Conservation (phyloP, 2,113 vertebrate species). For the Eretmochelys imbricata region DNA sequence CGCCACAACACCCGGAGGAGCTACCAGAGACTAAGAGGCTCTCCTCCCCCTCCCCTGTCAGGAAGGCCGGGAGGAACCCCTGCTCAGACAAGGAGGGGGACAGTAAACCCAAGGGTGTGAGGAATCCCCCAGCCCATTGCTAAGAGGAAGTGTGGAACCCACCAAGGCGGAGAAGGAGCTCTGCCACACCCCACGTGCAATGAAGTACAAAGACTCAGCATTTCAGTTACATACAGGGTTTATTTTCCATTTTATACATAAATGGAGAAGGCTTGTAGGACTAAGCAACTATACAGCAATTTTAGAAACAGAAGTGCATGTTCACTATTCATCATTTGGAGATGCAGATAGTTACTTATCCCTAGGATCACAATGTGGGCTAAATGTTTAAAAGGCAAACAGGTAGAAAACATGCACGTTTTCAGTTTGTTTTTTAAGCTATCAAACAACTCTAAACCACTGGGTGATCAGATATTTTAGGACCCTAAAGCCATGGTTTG, state of each 20-base stretch:
- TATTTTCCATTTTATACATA: conserved; percentile 55
- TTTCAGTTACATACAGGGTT: conserved; percentile 45
- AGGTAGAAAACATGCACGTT: conserved; percentile 27
- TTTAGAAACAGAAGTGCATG: neutral
- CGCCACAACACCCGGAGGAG: too few relatives aligned
- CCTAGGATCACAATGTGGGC: neutral
- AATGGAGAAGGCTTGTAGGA: conserved; percentile 37
- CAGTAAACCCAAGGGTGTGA: too few relatives aligned
- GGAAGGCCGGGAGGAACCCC: too few relatives aligned
- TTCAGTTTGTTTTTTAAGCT: conserved; percentile 10
- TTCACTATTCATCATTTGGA: conserved; percentile 13
- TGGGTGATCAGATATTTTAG: conserved; percentile 4
- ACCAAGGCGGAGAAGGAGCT: too few relatives aligned
- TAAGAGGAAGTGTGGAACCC: too few relatives aligned
- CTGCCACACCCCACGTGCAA: neutral
- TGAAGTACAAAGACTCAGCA: conserved; percentile 49
- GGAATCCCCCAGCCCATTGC: too few relatives aligned
- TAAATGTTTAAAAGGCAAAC: conserved; percentile 10
- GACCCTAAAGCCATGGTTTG: conserved; percentile 25
- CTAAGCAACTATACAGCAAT: conserved; percentile 25
- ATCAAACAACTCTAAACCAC: neutral
- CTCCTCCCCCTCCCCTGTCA: too few relatives aligned
- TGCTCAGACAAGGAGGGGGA: too few relatives aligned
- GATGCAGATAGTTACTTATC: neutral
- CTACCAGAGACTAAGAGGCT: too few relatives aligned